phyloP scores from a whole-genome alignment of 2,797 vertebrate species.

The Apogon hyalosoma region DNA sequence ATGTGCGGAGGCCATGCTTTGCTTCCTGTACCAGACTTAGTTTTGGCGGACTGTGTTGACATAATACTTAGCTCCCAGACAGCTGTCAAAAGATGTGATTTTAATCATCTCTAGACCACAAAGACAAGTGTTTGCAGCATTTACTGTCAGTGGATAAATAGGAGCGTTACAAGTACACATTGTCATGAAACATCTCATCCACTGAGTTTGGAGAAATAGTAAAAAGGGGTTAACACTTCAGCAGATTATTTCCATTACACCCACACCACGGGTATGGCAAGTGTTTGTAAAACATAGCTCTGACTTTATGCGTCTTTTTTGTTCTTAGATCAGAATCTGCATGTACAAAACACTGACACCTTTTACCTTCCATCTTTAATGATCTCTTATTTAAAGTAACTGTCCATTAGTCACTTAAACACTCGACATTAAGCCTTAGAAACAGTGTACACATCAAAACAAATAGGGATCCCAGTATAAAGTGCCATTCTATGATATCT shows the following conservation, averaged over 20 bases:
- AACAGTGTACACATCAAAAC: conserved; percentile 30
- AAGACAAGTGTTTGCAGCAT: neutral
- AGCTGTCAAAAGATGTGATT: conserved; percentile 1
- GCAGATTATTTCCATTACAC: neutral
- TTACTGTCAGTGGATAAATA: neutral
- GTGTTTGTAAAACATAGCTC: neutral
- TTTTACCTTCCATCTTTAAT: conserved; percentile 49
- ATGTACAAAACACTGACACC: conserved; percentile 18
- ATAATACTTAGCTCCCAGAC: conserved; percentile 13
- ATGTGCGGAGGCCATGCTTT: conserved; percentile 5
- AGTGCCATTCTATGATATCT: conserved; percentile 18
- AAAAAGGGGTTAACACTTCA: neutral
- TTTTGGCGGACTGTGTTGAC: conserved; percentile 8
- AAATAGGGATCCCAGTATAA: conserved; percentile 1
- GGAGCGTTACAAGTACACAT: neutral
- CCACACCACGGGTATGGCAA: neutral
- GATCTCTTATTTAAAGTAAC: conserved; percentile 22
- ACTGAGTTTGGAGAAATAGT: too few species aligned
- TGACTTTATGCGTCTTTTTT: conserved; percentile 6
- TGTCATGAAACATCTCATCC: too few species aligned
- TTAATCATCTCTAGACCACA: conserved; percentile 4
- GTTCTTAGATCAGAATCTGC: conserved; percentile 4
- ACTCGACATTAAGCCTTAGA: conserved; percentile 31
- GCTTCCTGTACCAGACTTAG: neutral
- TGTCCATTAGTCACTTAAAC: conserved; percentile 43